These are phyloP conservation scores for Gastrophryne carolinensis DNA, from an alignment of 2,797 vertebrate genomes.

Conservation along the genomic window DNA sequence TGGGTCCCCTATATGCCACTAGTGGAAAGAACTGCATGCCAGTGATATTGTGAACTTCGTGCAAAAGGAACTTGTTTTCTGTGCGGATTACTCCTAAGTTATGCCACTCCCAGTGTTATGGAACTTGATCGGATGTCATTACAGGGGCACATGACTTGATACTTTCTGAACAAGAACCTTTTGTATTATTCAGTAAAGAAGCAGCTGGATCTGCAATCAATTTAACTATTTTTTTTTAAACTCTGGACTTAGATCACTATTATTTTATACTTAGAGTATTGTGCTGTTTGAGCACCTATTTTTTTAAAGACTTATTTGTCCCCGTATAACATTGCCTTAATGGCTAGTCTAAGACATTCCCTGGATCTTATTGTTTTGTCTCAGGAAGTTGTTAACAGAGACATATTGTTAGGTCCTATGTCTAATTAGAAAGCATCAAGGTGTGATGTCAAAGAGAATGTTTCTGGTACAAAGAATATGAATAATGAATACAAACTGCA, in stretches of 20 bases:
- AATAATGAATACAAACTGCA: too few relatives aligned
- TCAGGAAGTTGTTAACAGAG: not conserved
- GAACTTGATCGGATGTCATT: not conserved
- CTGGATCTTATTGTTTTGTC: not conserved
- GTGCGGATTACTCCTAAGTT: not conserved
- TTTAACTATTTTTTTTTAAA: not conserved
- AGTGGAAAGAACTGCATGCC: constrained; percentile 67
- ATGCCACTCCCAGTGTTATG: constrained; percentile 1
- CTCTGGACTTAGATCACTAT: not conserved
- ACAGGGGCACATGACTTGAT: not conserved
- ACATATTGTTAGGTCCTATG: not conserved
- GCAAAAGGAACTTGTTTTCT: not conserved
- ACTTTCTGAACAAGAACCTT: not conserved
- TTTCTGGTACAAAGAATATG: too few relatives aligned
- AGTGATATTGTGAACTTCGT: not conserved
- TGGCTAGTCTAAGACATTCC: not conserved
- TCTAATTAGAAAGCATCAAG: not conserved
- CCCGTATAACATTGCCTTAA: not conserved
- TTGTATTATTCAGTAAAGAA: not conserved
- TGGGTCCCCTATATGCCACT: constrained; percentile 86
- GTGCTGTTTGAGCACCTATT: not conserved
- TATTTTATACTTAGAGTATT: not conserved
- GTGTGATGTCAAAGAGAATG: too few relatives aligned
- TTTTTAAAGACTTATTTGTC: not conserved
- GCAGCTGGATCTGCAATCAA: constrained; percentile 37